Percentiles rank a stretch among this genome's conserved stretches.
phyloP scores from a whole-genome alignment of 2,888 invertebrate species.

The Tipula confusa region DNA sequence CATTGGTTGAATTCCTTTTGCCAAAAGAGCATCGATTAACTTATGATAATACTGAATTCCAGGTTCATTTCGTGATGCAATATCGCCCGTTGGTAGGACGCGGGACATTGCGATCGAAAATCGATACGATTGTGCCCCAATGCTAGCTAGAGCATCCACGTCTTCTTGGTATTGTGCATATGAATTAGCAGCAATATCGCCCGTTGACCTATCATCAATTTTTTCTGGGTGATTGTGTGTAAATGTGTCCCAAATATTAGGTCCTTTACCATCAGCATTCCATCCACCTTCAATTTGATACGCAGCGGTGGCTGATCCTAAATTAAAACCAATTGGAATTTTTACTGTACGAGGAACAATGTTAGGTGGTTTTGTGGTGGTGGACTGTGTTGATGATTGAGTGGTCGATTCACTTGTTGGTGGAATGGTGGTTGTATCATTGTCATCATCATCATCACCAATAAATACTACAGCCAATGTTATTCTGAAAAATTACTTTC shows the following conservation, averaged over 20 bases:
- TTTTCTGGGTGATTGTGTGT: constrained; percentile 38
- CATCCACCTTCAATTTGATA: constrained; percentile 60
- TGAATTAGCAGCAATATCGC: constrained; percentile 56
- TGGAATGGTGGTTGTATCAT: not conserved
- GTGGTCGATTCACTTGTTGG: not conserved
- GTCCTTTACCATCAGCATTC: constrained; percentile 50
- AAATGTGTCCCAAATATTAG: constrained; percentile 50
- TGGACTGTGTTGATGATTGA: not conserved
- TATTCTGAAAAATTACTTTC: too few species aligned
- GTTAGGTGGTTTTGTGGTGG: not conserved
- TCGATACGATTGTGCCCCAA: constrained; percentile 43
- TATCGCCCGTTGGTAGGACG: constrained; percentile 56
- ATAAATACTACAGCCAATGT: too few species aligned
- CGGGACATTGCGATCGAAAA: constrained; percentile 42
- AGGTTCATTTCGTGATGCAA: constrained; percentile 45
- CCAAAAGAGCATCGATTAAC: not conserved
- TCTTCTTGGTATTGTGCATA: constrained; percentile 56
- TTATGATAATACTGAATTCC: constrained; percentile 4
- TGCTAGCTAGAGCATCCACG: constrained; percentile 51
- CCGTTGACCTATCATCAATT: constrained; percentile 49
- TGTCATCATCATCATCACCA: not conserved
- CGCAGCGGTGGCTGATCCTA: not conserved
- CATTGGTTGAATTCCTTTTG: constrained; percentile 55
- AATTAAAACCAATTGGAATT: not conserved
- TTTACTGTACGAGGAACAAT: not conserved